Percentiles rank a stretch among this genome's conserved stretches.
Conservation (phyloP, 2,113 vertebrate genomes). For the Spermophilus dauricus region DNA sequence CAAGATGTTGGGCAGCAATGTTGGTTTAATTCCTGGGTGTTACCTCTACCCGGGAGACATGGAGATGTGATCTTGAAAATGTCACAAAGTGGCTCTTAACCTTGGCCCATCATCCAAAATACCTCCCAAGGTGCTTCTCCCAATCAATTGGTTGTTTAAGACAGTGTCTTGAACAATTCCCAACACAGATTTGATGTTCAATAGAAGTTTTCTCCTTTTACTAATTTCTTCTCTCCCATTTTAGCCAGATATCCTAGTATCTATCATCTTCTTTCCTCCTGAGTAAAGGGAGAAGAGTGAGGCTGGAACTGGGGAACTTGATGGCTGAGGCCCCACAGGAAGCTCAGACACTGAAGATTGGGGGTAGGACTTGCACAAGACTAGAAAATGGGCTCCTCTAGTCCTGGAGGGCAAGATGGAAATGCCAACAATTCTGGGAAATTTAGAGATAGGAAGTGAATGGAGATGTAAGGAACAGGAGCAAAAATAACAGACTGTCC, state of each 20-base stretch:
- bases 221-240: neutral
- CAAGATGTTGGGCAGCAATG: too few relatives aligned
- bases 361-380: constrained; percentile 30
- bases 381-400: neutral
- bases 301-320: neutral
- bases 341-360: neutral
- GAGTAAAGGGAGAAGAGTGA: neutral
- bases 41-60: too few relatives aligned
- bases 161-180: neutral
- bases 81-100: neutral
- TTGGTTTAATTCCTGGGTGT: neutral
- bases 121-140: neutral
- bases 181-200: neutral
- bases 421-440: constrained; percentile 40
- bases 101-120: neutral
- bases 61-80: neutral
- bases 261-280: neutral
- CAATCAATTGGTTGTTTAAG: neutral
- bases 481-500: neutral
- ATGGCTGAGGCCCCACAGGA: neutral
- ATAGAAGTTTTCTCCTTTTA: neutral
- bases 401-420: neutral
- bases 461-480: neutral
- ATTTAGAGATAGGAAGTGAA: constrained; percentile 7
- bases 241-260: neutral